Conservation (phyloP, 2,888 invertebrate genomes). For the Tenthredo distinguenda region DNA sequence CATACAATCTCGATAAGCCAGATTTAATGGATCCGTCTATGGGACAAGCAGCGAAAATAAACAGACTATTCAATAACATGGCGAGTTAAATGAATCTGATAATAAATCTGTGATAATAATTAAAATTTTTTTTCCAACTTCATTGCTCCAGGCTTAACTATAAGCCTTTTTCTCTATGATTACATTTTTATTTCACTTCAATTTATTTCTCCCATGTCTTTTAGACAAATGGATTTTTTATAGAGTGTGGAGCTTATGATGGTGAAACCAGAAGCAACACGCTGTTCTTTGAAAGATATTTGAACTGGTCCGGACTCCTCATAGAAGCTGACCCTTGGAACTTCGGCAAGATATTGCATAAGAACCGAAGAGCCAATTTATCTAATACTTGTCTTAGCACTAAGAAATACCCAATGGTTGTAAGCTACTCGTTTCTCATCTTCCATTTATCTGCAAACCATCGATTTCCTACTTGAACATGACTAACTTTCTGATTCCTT, state of each 20-base stretch:
- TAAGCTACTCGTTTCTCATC: conserved; percentile 62
- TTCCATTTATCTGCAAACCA: background rate
- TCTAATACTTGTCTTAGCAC: conserved; percentile 79
- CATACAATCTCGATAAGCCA: conserved; percentile 67
- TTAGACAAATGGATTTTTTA: conserved; percentile 79
- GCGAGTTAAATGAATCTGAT: conserved; percentile 62
- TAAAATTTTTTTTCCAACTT: background rate
- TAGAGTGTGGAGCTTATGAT: conserved; percentile 81
- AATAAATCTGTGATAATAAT: background rate
- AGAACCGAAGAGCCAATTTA: conserved; percentile 78
- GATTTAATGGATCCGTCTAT: conserved; percentile 74
- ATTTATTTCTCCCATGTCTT: conserved; percentile 55
- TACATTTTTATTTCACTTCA: conserved; percentile 5
- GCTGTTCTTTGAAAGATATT: conserved; percentile 78
- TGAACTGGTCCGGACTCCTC: conserved; percentile 79
- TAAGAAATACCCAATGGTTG: conserved; percentile 74
- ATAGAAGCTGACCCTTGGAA: conserved; percentile 80
- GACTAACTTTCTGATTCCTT: conserved; percentile 5
- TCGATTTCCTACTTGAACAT: conserved; percentile 48
- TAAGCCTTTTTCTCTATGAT: background rate
- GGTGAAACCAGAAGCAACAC: conserved; percentile 81
- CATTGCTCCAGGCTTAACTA: background rate
- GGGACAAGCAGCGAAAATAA: conserved; percentile 75
- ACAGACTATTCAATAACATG: conserved; percentile 73
- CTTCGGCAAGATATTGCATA: conserved; percentile 76